These are phyloP conservation scores for Gavia stellata DNA, from an alignment of 2,113 vertebrate species.

Conservation along the genomic window DNA sequence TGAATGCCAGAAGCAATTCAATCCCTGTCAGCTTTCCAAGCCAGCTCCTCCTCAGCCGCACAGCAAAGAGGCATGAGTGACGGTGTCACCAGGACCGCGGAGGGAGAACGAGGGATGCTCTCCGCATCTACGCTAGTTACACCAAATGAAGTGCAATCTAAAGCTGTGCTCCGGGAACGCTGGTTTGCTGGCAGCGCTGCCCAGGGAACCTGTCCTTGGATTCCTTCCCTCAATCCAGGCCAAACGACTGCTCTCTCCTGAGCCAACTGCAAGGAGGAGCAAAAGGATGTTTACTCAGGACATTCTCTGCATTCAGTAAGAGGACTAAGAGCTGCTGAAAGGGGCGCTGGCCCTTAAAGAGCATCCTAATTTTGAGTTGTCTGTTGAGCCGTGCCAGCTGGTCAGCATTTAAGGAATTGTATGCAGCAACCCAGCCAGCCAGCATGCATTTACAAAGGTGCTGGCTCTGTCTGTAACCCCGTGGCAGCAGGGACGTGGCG, in stretches of 20 bases:
- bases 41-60: not conserved
- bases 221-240: not conserved
- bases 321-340: not conserved
- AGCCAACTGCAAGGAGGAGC: not conserved
- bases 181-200: not conserved
- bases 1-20: not conserved
- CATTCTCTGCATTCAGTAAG: not conserved
- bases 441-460: not conserved
- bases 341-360: not conserved
- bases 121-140: not conserved
- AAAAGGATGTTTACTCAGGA: not conserved
- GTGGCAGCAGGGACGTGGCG: not conserved
- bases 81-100: fast-evolving
- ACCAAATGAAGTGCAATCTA: not conserved
- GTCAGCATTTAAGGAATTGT: not conserved
- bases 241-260: not conserved
- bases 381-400: not conserved
- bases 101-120: not conserved
- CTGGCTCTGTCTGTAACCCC: not conserved
- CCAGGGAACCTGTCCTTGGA: not conserved
- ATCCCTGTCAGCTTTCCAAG: not conserved
- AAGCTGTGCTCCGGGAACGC: not conserved
- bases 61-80: not conserved
- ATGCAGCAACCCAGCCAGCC: not conserved
- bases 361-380: not conserved